Percentiles rank a stretch among this genome's conserved stretches.
These are phyloP conservation scores for Fregata magnificens DNA, from an alignment of 2,113 vertebrate genomes.

Conservation along the genomic window DNA sequence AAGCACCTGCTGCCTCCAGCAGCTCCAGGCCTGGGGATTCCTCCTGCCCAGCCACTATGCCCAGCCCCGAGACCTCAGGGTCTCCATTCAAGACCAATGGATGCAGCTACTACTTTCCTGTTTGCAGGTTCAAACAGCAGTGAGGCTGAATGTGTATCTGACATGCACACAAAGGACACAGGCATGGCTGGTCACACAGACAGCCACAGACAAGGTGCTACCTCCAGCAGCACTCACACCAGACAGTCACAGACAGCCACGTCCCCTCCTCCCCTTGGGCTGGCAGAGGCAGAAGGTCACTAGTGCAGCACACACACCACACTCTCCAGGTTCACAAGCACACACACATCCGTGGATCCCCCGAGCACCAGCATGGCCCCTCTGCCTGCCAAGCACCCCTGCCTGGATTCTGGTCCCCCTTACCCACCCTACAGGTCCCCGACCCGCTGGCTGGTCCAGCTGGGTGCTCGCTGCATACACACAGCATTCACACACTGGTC, in stretches of 20 bases:
- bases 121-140: neutral
- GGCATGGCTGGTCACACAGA: rapidly evolving
- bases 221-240: neutral
- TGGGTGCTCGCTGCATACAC: neutral
- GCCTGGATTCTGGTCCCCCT: rapidly evolving
- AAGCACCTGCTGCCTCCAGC: neutral
- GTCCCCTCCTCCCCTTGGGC: neutral
- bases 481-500: neutral
- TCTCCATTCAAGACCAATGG: neutral
- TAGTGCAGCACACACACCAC: neutral
- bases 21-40: neutral
- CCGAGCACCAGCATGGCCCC: rapidly evolving
- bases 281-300: neutral
- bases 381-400: rapidly evolving
- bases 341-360: rapidly evolving
- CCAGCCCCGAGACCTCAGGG: rapidly evolving
- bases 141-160: neutral
- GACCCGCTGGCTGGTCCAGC: rapidly evolving
- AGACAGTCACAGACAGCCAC: no score
- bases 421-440: rapidly evolving
- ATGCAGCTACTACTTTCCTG: neutral
- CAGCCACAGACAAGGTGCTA: rapidly evolving
- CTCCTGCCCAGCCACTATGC: neutral
- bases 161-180: rapidly evolving
- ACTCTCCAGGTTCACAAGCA: neutral